Percentiles rank a stretch among this genome's conserved stretches.
phyloP scores from a whole-genome alignment of 2,888 invertebrate genomes.

The Nasonovia ribisnigri region DNA sequence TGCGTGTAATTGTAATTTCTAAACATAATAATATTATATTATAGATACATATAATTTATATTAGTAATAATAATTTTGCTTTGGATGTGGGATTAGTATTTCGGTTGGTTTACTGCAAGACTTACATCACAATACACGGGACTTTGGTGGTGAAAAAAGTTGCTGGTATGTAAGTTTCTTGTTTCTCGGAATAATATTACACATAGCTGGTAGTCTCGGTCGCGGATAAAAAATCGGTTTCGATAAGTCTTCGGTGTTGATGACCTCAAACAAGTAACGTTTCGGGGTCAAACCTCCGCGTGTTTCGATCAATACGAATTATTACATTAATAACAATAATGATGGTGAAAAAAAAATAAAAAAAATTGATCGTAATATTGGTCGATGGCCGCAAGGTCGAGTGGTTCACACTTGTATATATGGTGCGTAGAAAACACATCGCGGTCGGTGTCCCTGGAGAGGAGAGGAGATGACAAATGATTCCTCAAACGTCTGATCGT shows the following conservation, averaged over 20 bases:
- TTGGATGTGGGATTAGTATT: not conserved
- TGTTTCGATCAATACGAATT: constrained; percentile 64
- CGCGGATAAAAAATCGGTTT: constrained; percentile 60
- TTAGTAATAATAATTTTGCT: not conserved
- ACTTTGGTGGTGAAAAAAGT: not conserved
- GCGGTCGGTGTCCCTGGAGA: constrained; percentile 63
- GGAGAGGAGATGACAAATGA: constrained; percentile 62
- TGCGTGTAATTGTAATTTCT: not conserved
- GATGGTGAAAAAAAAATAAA: constrained; percentile 53
- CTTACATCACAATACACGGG: not conserved
- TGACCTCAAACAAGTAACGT: constrained; percentile 59
- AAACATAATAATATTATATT: not conserved
- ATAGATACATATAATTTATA: no score
- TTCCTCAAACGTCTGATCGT: constrained; percentile 63
- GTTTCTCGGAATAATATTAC: constrained; percentile 23
- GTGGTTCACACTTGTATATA: constrained; percentile 59
- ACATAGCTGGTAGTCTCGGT: not conserved
- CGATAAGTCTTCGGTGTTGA: constrained; percentile 58
- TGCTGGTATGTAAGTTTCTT: not conserved
- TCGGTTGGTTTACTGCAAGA: not conserved
- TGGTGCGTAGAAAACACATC: constrained; percentile 42
- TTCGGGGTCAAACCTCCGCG: constrained; percentile 63
- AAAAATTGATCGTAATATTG: constrained; percentile 65
- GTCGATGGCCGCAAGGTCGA: constrained; percentile 64
- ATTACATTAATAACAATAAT: constrained; percentile 65